Evolutionary conservation across 2,888 invertebrate species (phyloP).

Genomic region (Cheilosia variabilis): DNA sequence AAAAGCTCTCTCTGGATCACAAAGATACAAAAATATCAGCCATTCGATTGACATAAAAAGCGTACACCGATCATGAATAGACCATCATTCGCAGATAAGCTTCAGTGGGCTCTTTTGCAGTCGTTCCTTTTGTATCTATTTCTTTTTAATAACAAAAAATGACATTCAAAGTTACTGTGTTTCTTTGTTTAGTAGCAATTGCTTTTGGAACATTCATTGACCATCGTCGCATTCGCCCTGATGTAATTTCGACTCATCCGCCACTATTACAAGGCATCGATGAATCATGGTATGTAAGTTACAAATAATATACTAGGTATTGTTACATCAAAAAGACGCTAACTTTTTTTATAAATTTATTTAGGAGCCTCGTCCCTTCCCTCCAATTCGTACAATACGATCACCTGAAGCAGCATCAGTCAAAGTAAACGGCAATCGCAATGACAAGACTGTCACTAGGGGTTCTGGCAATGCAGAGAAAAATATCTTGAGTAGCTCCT

Average conservation of each 20-base stretch:
- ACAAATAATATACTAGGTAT: not conserved
- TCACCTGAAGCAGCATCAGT: constrained; percentile 24
- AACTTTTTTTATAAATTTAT: not conserved
- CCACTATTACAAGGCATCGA: not conserved
- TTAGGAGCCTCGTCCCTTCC: not conserved
- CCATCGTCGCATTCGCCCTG: too few relatives aligned
- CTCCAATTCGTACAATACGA: constrained; percentile 1
- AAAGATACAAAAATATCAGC: constrained; percentile 1
- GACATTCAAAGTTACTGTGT: constrained; percentile 2
- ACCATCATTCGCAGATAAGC: constrained; percentile 1
- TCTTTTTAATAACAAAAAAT: constrained; percentile 13
- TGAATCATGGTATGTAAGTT: constrained; percentile 23
- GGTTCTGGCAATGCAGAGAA: constrained; percentile 1
- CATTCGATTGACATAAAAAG: constrained; percentile 1
- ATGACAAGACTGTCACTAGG: constrained; percentile 27
- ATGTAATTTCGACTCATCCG: not conserved
- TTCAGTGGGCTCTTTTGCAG: not conserved
- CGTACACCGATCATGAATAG: not conserved
- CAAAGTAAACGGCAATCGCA: constrained; percentile 3
- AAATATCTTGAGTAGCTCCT: constrained; percentile 18
- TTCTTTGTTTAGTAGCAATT: constrained; percentile 8
- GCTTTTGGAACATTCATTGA: constrained; percentile 8
- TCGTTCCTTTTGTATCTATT: not conserved
- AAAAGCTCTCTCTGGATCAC: not conserved
- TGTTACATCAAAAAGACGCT: not conserved